Evolutionary conservation across 2,797 vertebrate genomes (phyloP), one percentile per base, ranked within the genome.

Genomic region (Podargus strigoides): DNA sequence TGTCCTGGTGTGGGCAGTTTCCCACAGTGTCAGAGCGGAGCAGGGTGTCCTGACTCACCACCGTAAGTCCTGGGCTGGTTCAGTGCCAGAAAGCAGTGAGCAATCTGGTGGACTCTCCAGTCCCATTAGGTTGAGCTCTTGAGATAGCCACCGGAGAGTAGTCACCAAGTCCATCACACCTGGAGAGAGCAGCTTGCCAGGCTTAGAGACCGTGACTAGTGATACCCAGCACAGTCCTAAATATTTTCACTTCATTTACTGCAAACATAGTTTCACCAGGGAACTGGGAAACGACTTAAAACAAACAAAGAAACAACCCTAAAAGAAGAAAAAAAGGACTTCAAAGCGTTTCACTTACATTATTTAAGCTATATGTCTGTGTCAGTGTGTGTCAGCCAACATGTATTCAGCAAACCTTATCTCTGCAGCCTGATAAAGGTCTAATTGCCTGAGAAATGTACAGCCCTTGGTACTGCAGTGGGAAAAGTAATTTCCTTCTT

Each of bases 401-500:
- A 49, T 27, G 24, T 18, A 69, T 24, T 42, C 72, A 60, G 49
- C 56, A 92, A 64, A 56, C 56, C 49, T 95, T 90, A 89, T 87
- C 90, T 90, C 75, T 80, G 27, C 56, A 60, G 39, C 60, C 70
- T 69, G 92, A 85, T 91, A 85, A 93, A 87, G 69, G 53, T 47
- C 75, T 89, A 75, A 84, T 59, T 92, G 82, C 76, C 60, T 34
- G 56, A 94, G 87, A 91, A 89, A 78, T 1, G 42, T 17, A 19
- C 53, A 78, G 59, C 82, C 67, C 77, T 56, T 42, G 91, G 89
- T 79, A 84, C 59, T 9, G 26, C 55, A 47, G 82, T 46, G 69
- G 55, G 92, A 93, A 81, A 91, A 92, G 50, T 82, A 81, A 91
- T 93, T 95, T 94, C 92, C 82, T 78, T 77, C 82, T 69, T 62